A percentile compares a stretch with the other conserved stretches of the same genome.
phyloP scores from a whole-genome alignment of 2,113 vertebrate genomes.

The Maccullochella peelii region DNA sequence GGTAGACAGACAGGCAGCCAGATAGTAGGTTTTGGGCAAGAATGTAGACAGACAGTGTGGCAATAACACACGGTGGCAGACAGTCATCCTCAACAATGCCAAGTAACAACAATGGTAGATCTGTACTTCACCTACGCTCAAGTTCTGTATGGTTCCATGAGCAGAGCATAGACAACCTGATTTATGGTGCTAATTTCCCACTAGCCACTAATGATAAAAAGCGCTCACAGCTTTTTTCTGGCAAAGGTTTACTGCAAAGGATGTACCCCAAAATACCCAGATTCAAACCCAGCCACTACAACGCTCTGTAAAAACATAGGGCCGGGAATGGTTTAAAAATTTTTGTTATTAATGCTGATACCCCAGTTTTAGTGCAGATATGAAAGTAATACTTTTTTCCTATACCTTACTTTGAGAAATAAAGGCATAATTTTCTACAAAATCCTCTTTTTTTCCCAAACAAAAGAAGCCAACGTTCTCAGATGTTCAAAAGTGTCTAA shows the following conservation, averaged over 20 bases:
- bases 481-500: background rate
- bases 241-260: background rate
- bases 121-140: conserved; percentile 9
- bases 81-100: conserved; percentile 30
- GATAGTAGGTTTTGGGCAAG: conserved; percentile 40
- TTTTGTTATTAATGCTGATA: background rate
- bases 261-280: background rate
- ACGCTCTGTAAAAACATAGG: background rate
- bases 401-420: background rate
- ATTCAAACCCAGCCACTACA: background rate
- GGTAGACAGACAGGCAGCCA: conserved; percentile 41
- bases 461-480: background rate
- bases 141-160: conserved; percentile 12
- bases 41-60: conserved; percentile 58
- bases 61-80: conserved; percentile 29
- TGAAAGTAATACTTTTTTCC: background rate
- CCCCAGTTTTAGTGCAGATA: background rate
- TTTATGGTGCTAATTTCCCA: conserved; percentile 20
- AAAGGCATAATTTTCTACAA: background rate
- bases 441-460: background rate
- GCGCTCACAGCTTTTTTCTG: background rate
- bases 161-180: background rate
- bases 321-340: background rate
- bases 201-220: conserved; percentile 16
- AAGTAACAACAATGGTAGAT: conserved; percentile 32